A percentile compares a stretch with the other conserved stretches of the same genome.
These are phyloP conservation scores for Riparia riparia DNA, from an alignment of 2,113 vertebrate genomes.

Conservation along the genomic window DNA sequence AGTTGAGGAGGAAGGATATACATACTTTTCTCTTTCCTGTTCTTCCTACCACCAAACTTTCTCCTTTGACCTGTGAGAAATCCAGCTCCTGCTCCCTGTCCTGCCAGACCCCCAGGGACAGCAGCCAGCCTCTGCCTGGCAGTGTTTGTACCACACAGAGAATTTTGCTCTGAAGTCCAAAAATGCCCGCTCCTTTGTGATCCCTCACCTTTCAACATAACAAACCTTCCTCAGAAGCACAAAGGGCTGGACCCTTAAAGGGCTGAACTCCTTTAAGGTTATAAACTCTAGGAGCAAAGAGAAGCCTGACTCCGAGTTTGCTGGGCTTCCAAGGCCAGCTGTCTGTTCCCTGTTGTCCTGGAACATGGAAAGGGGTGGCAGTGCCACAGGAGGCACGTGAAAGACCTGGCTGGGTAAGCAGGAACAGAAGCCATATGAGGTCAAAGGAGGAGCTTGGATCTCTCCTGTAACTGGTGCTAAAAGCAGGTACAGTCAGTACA, in stretches of 20 bases:
- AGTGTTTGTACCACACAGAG: fast-evolving
- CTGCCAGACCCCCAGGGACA: neutral
- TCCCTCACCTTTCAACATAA: neutral
- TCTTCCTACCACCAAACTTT: neutral
- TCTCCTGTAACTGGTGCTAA: neutral
- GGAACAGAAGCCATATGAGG: neutral
- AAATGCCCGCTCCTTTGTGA: neutral
- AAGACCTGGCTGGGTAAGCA: neutral
- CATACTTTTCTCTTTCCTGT: neutral
- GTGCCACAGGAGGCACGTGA: neutral
- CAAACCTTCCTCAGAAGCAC: neutral
- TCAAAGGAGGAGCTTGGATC: neutral
- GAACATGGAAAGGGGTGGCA: neutral
- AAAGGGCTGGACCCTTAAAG: neutral
- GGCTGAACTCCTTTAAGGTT: neutral
- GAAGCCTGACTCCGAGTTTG: neutral
- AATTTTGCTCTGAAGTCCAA: neutral
- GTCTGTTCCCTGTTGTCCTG: neutral
- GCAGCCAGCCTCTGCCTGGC: neutral
- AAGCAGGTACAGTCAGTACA: neutral
- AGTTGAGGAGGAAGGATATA: neutral
- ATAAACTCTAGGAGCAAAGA: neutral
- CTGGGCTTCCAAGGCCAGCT: neutral
- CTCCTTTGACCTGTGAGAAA: neutral
- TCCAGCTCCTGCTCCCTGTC: neutral